phyloP scores from a whole-genome alignment of 2,113 vertebrate genomes.

The Sigmodon hispidus region DNA sequence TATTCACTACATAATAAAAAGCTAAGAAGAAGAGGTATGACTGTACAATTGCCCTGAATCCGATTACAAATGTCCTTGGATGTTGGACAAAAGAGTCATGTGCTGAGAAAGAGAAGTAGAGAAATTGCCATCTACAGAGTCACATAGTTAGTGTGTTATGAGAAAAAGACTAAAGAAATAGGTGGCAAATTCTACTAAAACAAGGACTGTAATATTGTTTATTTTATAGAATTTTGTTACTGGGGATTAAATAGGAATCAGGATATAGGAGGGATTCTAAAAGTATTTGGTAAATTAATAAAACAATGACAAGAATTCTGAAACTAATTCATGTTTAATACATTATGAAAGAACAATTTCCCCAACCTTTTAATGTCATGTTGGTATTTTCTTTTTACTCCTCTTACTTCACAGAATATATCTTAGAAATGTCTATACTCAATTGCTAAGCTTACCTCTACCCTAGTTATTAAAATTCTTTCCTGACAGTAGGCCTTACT shows the following conservation, averaged over 20 bases:
- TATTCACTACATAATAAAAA: not conserved
- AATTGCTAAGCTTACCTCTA: slow-evolving; percentile 7
- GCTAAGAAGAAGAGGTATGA: not conserved
- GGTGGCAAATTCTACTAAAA: slow-evolving; percentile 34
- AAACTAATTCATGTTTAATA: slow-evolving; percentile 23
- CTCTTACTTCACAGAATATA: not conserved
- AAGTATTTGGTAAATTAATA: not conserved
- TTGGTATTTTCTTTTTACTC: not conserved
- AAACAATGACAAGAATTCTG: not conserved
- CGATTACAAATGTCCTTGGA: not conserved
- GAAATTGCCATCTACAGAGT: not conserved
- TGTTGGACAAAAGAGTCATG: not conserved
- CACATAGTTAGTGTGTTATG: not conserved
- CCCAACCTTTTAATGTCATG: not conserved
- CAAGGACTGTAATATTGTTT: not conserved
- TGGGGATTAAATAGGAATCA: not conserved
- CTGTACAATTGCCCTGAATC: not conserved
- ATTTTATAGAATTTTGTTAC: not conserved
- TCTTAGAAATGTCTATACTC: not conserved
- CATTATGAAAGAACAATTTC: not conserved
- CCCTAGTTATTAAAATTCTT: slow-evolving; percentile 4
- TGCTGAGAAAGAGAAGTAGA: not conserved
- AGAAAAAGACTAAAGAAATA: slow-evolving; percentile 5
- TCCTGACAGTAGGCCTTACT: not conserved
- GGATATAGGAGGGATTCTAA: slow-evolving; percentile 13